A percentile compares a stretch with the other conserved stretches of the same genome.
These are phyloP conservation scores for Araneus ventricosus DNA, from an alignment of 1,140 invertebrate genomes.

Conservation along the genomic window DNA sequence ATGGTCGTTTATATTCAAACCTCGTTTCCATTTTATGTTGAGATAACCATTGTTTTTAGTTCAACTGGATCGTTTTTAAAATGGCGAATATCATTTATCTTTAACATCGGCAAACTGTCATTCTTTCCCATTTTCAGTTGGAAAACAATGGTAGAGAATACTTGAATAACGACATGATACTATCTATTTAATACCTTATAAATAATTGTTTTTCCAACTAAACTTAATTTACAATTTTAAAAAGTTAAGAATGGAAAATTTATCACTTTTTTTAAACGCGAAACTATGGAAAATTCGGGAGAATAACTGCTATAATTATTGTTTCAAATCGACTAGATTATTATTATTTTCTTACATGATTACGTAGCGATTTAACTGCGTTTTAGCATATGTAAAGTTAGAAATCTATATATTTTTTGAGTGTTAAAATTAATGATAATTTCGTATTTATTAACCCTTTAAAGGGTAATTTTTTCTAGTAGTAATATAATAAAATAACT, in stretches of 20 bases:
- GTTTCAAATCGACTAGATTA: too few relatives aligned
- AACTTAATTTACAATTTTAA: neutral
- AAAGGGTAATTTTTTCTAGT: too few relatives aligned
- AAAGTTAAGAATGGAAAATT: neutral
- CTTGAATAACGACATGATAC: neutral
- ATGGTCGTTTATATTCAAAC: conserved; percentile 40
- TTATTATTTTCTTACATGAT: too few relatives aligned
- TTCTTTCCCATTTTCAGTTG: neutral
- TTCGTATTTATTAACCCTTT: too few relatives aligned
- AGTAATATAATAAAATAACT: too few relatives aligned
- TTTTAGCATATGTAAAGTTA: too few relatives aligned
- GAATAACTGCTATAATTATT: too few relatives aligned
- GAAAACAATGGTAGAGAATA: conserved; percentile 6
- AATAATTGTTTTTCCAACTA: neutral
- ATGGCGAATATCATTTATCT: conserved; percentile 20
- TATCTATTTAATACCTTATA: neutral
- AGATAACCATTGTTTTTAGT: conserved; percentile 40
- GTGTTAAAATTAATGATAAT: too few relatives aligned
- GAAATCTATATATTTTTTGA: too few relatives aligned
- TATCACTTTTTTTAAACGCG: too few relatives aligned
- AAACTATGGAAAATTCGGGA: too few relatives aligned
- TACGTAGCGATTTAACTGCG: too few relatives aligned
- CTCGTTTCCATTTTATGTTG: conserved; percentile 34
- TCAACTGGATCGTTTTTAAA: conserved; percentile 11
- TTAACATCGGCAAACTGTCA: conserved; percentile 25